These are phyloP conservation scores for Chlorops oryzae DNA, from an alignment of 1,140 invertebrate species.

Conservation along the genomic window DNA sequence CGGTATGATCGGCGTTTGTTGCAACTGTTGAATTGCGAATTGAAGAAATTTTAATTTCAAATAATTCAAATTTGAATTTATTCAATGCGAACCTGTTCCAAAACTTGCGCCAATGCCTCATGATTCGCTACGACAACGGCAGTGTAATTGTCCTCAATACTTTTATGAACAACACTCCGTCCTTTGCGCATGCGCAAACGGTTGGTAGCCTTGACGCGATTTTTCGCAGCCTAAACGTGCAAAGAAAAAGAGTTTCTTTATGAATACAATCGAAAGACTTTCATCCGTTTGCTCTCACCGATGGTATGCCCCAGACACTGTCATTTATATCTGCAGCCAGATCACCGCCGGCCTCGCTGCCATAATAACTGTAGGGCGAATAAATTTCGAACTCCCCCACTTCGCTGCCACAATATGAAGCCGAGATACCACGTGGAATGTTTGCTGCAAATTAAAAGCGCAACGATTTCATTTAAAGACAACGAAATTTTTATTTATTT, in stretches of 20 bases:
- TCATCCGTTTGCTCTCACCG: conserved; percentile 20
- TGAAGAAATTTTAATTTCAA: background rate
- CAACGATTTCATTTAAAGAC: no score
- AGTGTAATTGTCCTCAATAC: conserved; percentile 79
- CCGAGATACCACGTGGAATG: conserved; percentile 57
- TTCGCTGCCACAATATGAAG: conserved; percentile 74
- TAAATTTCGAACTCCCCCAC: conserved; percentile 69
- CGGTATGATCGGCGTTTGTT: conserved; percentile 60
- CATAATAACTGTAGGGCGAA: conserved; percentile 70
- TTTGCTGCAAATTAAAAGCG: conserved; percentile 32
- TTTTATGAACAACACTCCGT: conserved; percentile 71
- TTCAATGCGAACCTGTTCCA: conserved; percentile 68
- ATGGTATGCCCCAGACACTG: conserved; percentile 44
- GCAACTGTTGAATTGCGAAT: conserved; percentile 55
- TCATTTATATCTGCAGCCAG: conserved; percentile 44
- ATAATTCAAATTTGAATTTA: background rate
- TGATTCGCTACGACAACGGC: conserved; percentile 84
- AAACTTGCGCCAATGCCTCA: conserved; percentile 74
- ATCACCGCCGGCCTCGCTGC: conserved; percentile 51
- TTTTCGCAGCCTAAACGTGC: conserved; percentile 40
- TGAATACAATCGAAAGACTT: background rate
- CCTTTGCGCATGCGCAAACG: conserved; percentile 67
- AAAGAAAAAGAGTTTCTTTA: background rate
- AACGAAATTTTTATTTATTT: background rate
- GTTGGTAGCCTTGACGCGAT: conserved; percentile 50